A percentile compares a stretch with the other conserved stretches of the same genome.
Conservation (phyloP, 2,888 invertebrate species). For the Parnassius orleans region DNA sequence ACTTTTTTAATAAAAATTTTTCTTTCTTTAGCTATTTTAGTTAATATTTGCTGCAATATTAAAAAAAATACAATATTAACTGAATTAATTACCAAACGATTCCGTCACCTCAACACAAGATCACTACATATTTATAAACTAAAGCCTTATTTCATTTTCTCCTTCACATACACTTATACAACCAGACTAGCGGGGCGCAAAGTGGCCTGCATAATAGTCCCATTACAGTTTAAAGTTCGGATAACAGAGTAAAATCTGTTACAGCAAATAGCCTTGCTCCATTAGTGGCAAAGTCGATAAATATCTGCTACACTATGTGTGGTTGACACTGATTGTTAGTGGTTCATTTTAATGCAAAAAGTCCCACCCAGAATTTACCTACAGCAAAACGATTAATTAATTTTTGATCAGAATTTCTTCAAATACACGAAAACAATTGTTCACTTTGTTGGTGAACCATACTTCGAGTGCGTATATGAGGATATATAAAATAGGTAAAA, state of each 20-base stretch:
- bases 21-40: no score
- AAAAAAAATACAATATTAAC: no score
- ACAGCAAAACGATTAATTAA: no score
- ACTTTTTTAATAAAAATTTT: no score
- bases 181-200: conserved; percentile 20
- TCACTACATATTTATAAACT: conserved; percentile 9
- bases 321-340: conserved; percentile 24
- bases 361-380: not conserved
- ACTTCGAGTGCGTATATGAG: no score
- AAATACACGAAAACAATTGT: no score
- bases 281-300: conserved; percentile 57
- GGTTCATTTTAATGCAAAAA: conserved; percentile 19
- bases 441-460: no score
- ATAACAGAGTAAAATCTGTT: conserved; percentile 58
- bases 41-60: no score
- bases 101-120: not conserved
- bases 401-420: no score
- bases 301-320: conserved; percentile 41
- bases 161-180: conserved; percentile 24
- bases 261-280: conserved; percentile 52
- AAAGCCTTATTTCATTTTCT: conserved; percentile 17
- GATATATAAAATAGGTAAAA: no score
- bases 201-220: conserved; percentile 38
- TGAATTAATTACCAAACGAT: no score
- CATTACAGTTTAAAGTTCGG: conserved; percentile 49